These are phyloP conservation scores for Helostoma temminkii DNA, from an alignment of 2,797 vertebrate genomes.

Conservation along the genomic window DNA sequence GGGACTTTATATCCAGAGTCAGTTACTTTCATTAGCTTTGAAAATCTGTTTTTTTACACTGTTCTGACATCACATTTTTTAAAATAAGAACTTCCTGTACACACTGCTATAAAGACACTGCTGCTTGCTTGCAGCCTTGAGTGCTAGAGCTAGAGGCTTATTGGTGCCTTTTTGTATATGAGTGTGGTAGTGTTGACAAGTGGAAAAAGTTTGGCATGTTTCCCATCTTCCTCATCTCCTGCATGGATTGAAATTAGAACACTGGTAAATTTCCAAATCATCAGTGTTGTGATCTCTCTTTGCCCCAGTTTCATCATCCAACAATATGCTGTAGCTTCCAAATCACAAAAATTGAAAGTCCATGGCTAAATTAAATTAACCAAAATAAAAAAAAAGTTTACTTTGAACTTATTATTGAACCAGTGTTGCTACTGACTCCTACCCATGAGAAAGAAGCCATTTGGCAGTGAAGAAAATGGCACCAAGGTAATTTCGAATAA, in stretches of 20 bases:
- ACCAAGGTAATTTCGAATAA: not conserved
- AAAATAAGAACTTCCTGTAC: no score
- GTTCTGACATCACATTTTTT: no score
- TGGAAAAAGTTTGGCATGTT: no score
- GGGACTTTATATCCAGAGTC: not conserved
- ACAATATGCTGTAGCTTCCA: not conserved
- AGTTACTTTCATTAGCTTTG: not conserved
- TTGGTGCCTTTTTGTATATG: no score
- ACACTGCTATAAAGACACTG: no score
- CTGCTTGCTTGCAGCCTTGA: not conserved
- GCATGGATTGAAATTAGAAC: not conserved
- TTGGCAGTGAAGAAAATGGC: not conserved
- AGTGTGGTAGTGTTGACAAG: no score
- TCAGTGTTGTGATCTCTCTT: not conserved
- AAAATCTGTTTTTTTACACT: not conserved
- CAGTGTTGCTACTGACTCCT: conserved; percentile 4
- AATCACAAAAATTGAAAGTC: not conserved
- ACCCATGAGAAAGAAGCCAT: not conserved
- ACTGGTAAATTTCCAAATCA: not conserved
- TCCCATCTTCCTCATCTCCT: no score
- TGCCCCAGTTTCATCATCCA: not conserved
- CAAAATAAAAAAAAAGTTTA: not conserved
- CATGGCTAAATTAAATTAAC: not conserved
- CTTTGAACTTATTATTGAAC: not conserved
- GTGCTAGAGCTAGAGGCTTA: no score